Percentiles rank a stretch among this genome's conserved stretches.
These are phyloP conservation scores for Globodera rostochiensis DNA, from an alignment of 1,140 invertebrate species.

Conservation along the genomic window DNA sequence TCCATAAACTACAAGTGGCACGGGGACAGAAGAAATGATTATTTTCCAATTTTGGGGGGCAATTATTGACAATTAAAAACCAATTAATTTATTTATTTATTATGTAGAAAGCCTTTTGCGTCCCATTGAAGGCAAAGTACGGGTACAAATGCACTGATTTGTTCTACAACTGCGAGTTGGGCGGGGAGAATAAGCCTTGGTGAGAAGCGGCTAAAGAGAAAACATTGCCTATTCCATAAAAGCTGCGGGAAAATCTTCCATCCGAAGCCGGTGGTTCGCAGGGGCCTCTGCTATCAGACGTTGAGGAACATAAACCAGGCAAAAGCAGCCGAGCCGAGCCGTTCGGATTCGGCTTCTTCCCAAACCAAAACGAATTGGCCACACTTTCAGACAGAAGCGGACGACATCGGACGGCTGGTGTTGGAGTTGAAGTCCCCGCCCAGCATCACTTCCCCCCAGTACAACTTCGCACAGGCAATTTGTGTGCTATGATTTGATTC, in stretches of 20 bases:
- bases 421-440: slow-evolving; percentile 51
- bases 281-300: slow-evolving; percentile 62
- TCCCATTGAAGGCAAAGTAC: slow-evolving; percentile 50
- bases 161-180: slow-evolving; percentile 56
- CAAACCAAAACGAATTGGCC: slow-evolving; percentile 5
- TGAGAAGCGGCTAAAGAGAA: not conserved
- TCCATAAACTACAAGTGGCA: slow-evolving; percentile 53
- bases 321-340: not conserved
- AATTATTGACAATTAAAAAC: too few species aligned
- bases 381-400: slow-evolving; percentile 56
- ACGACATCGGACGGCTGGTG: slow-evolving; percentile 60
- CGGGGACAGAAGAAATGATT: not conserved
- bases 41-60: too few species aligned
- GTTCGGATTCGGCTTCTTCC: too few species aligned
- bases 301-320: slow-evolving; percentile 55
- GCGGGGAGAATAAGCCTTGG: slow-evolving; percentile 53
- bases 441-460: slow-evolving; percentile 49
- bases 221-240: not conserved
- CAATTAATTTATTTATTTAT: too few species aligned
- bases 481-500: too few species aligned
- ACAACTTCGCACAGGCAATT: slow-evolving; percentile 52
- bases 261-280: slow-evolving; percentile 52
- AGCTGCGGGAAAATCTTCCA: slow-evolving; percentile 51
- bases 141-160: slow-evolving; percentile 61
- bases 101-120: too few species aligned